Base-by-base conservation (phyloP, 2,888 invertebrate species). In the Bellardia pandia region DNA sequence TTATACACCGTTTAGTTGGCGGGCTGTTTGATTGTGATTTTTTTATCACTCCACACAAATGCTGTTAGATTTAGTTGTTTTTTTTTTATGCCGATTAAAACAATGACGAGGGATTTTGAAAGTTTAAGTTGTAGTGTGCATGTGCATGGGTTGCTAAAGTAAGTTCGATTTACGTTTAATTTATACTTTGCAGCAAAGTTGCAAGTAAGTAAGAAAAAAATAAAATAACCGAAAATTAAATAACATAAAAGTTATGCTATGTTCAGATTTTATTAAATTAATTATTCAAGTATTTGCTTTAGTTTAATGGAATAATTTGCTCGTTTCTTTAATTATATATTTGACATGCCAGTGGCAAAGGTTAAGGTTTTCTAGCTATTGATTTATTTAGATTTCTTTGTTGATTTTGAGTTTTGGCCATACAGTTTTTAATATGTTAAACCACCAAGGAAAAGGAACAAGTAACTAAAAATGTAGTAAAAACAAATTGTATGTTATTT, bases 321-420 rank as follows among this genome's bases (percentile, higher is more conserved):
- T 16, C 37, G 78, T 30, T 66, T 14, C 33, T 83, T 76, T 62
- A 83, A 71, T 83, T 83, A 30, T 56, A 83, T 37, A 62, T 71
- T 77, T 69, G 53, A 56, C 37, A 45, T 42, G 7, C 30, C 62
- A 69, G 33, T 8, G 62, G 60, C 82, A 83, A 83, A 83, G 83
- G 71, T 83, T 77, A 77, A 71, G 76, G 83, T 56, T 83, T 75
- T 1, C 42, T 56, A 45, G 13, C 6, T 14, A 51, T 69, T 53
- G 14, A 58, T 75, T 48, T 40, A n/a, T 66, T 37, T 37, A 58
- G 37, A 74, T 64, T 37, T 64, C 4, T 33, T n/a, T 68, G 14
- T 14, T 6, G 16, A 23, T 23, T 16, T 56, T 58, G 13, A 60
- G 33, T 13, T 33, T 60, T 60, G 30, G 23, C 9, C 23, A 8